Evolutionary conservation across 2,888 invertebrate genomes (phyloP), one percentile per base, ranked within the genome.

Genomic region (Julus scanicus): DNA sequence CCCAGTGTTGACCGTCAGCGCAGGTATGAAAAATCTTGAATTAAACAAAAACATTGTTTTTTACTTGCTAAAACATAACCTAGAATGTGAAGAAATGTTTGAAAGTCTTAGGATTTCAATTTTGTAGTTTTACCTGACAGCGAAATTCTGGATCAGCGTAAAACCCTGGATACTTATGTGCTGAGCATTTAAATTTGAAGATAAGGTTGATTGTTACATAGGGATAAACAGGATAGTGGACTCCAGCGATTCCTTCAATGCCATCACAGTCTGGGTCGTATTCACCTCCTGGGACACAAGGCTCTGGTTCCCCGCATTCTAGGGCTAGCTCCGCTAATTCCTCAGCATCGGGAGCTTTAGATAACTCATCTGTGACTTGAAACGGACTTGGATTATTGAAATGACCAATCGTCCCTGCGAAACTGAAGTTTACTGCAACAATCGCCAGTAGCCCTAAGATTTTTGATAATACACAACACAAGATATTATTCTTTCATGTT

Each of bases 91-190:
- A 29, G 29, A 29, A 29, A 29, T 29, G 1, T 29, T 1, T 29
- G 29, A 29, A 1, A 0, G 29, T 44, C 44, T 44, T 44, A 44
- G 44, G 44, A 44, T 44, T 8, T 17, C 6, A 4, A 53, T 15
- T 29, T 9, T 37, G 85, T 17, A 20, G 93, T 92, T 90, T 90
- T 90, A 96, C 96, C 94, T 97, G 97, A 91, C 97, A 97, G 90
- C 95, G 95, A 0, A 97, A 94, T 91, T 97, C 97, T 44, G 96
- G 95, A 92, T 97, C 97, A n/a, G 97, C 96, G 90, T 97, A 97
- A 91, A 97, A 97, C 40, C 97, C 97, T 5, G 97, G 97, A 90
- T 95, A 95, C 90, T 94, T 94, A 92, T 97, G 97, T 89, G 95
- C 94, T 49, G 95, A 94, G 91, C 97, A 97, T 89, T 94, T 94